These are phyloP conservation scores for Pammene fasciana DNA, from an alignment of 2,888 invertebrate species.

Conservation along the genomic window DNA sequence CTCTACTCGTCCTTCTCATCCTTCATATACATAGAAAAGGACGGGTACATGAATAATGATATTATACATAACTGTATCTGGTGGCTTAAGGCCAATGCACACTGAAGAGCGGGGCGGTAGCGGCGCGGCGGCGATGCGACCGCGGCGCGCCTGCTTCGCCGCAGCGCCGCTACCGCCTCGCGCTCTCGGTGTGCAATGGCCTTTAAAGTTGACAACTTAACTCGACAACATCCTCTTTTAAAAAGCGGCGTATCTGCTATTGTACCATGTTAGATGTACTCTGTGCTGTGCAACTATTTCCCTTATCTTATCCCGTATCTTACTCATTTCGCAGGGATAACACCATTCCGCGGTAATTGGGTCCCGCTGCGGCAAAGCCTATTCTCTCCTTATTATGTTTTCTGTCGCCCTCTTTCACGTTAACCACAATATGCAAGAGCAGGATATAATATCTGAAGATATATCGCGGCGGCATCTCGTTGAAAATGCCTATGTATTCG, in stretches of 20 bases:
- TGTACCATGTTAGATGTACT: not conserved
- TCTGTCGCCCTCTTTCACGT: not conserved
- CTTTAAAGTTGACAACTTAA: no score
- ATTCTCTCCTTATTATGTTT: slow-evolving; percentile 23
- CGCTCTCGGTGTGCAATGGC: no score
- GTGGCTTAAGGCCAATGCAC: no score
- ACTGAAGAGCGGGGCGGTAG: no score
- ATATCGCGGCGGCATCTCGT: not conserved
- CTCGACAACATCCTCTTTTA: not conserved
- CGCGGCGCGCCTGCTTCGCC: no score
- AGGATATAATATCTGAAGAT: slow-evolving; percentile 1
- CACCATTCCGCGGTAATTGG: slow-evolving; percentile 34
- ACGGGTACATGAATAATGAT: no score
- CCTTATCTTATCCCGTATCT: slow-evolving; percentile 21
- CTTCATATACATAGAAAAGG: no score
- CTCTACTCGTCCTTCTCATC: no score
- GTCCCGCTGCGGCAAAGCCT: slow-evolving; percentile 31
- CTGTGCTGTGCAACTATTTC: slow-evolving; percentile 9
- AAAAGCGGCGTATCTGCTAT: not conserved
- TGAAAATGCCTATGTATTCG: slow-evolving; percentile 1
- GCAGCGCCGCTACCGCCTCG: no score
- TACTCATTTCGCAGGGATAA: slow-evolving; percentile 34
- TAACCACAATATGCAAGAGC: not conserved
- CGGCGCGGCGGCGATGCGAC: no score
- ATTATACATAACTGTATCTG: no score